phyloP scores from a whole-genome alignment of 1,140 invertebrate genomes.

The Subanguina moxae region DNA sequence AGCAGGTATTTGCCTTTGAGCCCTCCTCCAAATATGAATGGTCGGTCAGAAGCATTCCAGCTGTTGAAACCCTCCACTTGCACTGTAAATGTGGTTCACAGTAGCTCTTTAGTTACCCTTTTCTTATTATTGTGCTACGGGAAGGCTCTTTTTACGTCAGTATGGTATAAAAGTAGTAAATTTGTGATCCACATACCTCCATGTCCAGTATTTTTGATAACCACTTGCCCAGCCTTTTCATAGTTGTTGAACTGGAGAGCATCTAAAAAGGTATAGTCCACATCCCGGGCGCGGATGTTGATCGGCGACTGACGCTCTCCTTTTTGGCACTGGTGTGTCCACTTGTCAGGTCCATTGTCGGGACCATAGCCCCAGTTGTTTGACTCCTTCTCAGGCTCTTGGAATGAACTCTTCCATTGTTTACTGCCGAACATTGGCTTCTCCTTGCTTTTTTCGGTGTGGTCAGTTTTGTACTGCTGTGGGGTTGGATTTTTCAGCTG shows the following conservation, averaged over 20 bases:
- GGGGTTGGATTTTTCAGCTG: too few species aligned
- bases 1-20: slow-evolving; percentile 72
- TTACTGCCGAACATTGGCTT: too few species aligned
- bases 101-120: too few species aligned
- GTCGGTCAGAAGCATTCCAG: slow-evolving; percentile 48
- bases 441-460: too few species aligned
- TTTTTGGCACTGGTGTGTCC: slow-evolving; percentile 26
- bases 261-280: slow-evolving; percentile 46
- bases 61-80: slow-evolving; percentile 49
- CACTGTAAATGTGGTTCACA: slow-evolving; percentile 39
- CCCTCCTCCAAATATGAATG: slow-evolving; percentile 66
- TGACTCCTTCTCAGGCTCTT: too few species aligned
- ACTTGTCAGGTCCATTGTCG: slow-evolving; percentile 7
- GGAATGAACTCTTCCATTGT: too few species aligned
- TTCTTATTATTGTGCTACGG: too few species aligned
- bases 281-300: slow-evolving; percentile 52
- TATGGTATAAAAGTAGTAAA: too few species aligned
- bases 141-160: slow-evolving; percentile 20
- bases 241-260: slow-evolving; percentile 55
- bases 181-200: slow-evolving; percentile 27
- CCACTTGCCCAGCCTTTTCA: slow-evolving; percentile 43
- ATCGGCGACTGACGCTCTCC: slow-evolving; percentile 55
- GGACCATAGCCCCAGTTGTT: slow-evolving; percentile 4
- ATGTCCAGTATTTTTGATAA: slow-evolving; percentile 51
- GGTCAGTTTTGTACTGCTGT: too few species aligned